Percentiles rank a stretch among this genome's conserved stretches.
phyloP scores from a whole-genome alignment of 2,888 invertebrate species.

The Macaria notata region DNA sequence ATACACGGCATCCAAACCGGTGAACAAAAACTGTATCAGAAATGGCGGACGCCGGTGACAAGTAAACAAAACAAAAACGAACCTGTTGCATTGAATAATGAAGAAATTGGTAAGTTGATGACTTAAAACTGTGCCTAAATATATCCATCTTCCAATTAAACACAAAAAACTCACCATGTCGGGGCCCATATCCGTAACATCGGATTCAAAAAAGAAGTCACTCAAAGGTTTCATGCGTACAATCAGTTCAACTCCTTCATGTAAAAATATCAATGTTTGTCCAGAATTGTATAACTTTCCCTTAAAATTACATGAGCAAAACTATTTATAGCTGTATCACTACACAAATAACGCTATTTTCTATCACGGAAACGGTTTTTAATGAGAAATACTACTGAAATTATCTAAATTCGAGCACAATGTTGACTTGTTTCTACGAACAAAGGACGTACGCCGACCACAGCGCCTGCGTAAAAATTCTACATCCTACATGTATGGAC shows the following conservation, averaged over 20 bases:
- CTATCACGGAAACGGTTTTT: conserved; percentile 54
- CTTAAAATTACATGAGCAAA: conserved; percentile 42
- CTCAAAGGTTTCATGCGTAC: conserved; percentile 86
- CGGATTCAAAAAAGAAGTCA: conserved; percentile 86
- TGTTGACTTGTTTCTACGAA: conserved; percentile 82
- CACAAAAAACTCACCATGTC: conserved; percentile 85
- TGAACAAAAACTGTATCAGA: conserved; percentile 74
- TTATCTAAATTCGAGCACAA: conserved; percentile 70
- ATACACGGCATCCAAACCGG: conserved; percentile 49
- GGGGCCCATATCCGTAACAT: conserved; percentile 91
- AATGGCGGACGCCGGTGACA: conserved; percentile 84
- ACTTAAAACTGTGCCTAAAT: conserved; percentile 62
- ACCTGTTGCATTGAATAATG: conserved; percentile 81
- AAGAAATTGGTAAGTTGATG: conserved; percentile 60
- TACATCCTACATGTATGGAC: conserved; percentile 43
- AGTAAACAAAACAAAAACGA: conserved; percentile 83
- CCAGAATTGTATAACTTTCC: conserved; percentile 52
- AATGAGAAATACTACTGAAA: conserved; percentile 58
- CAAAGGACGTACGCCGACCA: conserved; percentile 80
- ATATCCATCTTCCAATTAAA: conserved; percentile 44
- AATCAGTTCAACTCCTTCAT: conserved; percentile 71
- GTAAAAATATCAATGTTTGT: conserved; percentile 64
- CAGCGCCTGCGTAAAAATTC: conserved; percentile 78
- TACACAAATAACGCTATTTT: conserved; percentile 54
- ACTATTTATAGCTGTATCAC: conserved; percentile 45